Base-by-base conservation (phyloP, 2,797 vertebrate genomes). In the Molossus alvarezi region DNA sequence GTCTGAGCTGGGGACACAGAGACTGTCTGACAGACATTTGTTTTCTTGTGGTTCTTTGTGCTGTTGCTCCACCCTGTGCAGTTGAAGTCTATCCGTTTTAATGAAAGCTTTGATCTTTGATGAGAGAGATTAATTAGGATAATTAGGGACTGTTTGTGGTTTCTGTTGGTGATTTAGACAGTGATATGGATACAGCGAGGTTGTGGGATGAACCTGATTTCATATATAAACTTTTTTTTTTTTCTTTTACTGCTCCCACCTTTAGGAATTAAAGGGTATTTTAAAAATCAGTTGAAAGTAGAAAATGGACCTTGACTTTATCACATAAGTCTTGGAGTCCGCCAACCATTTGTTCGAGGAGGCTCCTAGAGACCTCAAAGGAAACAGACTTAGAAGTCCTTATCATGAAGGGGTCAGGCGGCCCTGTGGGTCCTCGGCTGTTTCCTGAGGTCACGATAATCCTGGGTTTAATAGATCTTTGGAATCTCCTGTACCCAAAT, bases 41-140 rank as follows among this genome's bases (percentile, higher is more conserved):
- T 96, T 97, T 96, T 82, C 93, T 90, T 96, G 95, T 84, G 95
- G 60, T 92, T 83, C 17, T 95, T 57, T 6, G 1, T 89, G 10
- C 67, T 93, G 48, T 0, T 23, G 73, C 93, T 97, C 97, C 60
- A 69, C 92, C 67, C 69, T 92, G 0, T 94, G 97, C 94, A 88
- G 73, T 83, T 82, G 33, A 65, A 97, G 55, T 4, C 45, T 72
- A 94, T 95, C 37, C 58, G 57, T 96, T 97, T 92, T 97, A 95
- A 91, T 87, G 90, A 90, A 90, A 93, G 64, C 89, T 98, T 98
- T 98, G 97, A 95, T 97, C 94, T 88, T 15, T 88, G 72, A 89
- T 88, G 93, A 76, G 82, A 96, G 79, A 96, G 92, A 96, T 88
- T 57, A 60, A 75, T 97, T 97, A 94, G 23, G 69, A 29, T 84